These are phyloP conservation scores for Sceloporus undulatus DNA, from an alignment of 2,113 vertebrate genomes.

Conservation along the genomic window DNA sequence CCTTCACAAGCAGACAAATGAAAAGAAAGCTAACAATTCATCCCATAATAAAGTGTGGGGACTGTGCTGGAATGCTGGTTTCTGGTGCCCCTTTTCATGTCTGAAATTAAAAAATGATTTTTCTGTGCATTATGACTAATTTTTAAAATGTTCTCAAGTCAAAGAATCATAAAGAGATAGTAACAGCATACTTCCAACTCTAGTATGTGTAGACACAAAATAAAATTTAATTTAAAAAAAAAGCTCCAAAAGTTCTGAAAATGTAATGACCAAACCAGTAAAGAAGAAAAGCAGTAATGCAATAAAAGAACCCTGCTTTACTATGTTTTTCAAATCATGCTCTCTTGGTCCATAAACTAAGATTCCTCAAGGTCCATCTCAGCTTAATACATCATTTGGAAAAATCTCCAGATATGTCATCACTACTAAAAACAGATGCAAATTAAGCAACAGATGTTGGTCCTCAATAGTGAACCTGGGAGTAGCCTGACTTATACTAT, in stretches of 20 bases:
- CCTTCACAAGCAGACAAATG: not conserved
- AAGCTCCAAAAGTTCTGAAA: not conserved
- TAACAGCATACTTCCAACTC: too few species aligned
- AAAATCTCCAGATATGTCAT: not conserved
- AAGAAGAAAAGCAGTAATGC: not conserved
- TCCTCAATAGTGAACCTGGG: not conserved
- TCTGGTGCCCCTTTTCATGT: not conserved
- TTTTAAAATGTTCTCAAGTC: not conserved
- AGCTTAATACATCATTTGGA: not conserved
- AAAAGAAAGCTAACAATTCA: not conserved
- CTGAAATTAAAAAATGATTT: not conserved
- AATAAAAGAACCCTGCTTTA: not conserved
- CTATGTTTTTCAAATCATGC: not conserved
- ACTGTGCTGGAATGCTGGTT: not conserved
- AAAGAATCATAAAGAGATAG: not conserved
- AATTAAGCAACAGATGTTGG: not conserved
- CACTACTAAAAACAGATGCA: not conserved
- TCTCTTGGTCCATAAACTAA: not conserved
- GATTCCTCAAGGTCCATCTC: not conserved
- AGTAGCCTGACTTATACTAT: not conserved
- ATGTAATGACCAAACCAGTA: not conserved
- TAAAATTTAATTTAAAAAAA: too few species aligned
- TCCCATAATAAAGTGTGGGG: not conserved
- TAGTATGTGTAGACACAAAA: too few species aligned
- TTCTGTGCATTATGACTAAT: not conserved